Evolutionary conservation across 2,888 invertebrate species (phyloP), one percentile per base, ranked within the genome.

Genomic region (Camptogramma bilineatum): DNA sequence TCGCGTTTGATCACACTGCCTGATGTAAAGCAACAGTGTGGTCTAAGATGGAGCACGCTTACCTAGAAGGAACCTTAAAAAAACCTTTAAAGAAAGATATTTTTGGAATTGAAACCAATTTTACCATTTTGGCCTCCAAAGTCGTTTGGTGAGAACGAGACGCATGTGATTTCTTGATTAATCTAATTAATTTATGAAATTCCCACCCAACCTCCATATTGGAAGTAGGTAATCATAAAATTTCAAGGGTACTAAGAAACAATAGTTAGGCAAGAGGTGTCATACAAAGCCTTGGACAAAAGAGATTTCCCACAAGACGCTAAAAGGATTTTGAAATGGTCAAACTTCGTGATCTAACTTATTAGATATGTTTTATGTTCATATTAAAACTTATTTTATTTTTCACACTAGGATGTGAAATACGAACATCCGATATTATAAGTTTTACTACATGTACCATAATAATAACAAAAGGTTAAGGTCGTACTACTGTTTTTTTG

Each of bases 261-360:
- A 88, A 88, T 88, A 69, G 77, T 88, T 85, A 75, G 65, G 84
- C 72, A 88, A 88, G 73, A 70, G 76, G 77, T 86, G 84, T 86
- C 87, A 84, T 86, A 86, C 86, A 65, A 69, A 62, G 70, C 76
- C 73, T 75, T 76, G 82, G 79, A 86, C 85, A 86, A 85, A 82
- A 75, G 68, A 58, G 56, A 69, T 73, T 85, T 88, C 87, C 79
- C 89, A 88, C 87, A 83, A 74, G 66, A 67, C 72, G 76, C 72
- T 78, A 79, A 84, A 78, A 81, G 52, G 53, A 64, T 69, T 64
- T 54, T 19, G 65, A 64, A 71, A 66, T 28, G 57, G 51, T 71
- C 65, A 58, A 62, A 66, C 61, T n/a, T 46, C 52, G 34, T 9
- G 44, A 52, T 42, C 51, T 48, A 69, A 57, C 46, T 71, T 52